Base-by-base conservation (phyloP, 2,888 invertebrate species). In the Trichacis sp. region DNA sequence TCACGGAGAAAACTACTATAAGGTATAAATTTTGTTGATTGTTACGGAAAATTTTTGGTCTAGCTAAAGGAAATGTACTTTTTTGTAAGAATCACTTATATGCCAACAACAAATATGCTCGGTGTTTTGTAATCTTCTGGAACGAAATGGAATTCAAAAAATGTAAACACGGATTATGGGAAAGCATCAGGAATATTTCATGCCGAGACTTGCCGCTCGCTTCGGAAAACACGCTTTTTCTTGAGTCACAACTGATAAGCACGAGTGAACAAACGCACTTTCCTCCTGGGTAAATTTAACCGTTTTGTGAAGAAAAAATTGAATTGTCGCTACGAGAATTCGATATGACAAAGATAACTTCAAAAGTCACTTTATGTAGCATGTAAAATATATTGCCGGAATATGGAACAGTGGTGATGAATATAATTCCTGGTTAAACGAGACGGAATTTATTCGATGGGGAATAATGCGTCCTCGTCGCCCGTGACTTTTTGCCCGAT, bases 341-440 rank as follows among this genome's bases (percentile, higher is more conserved):
- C 59, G 59, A 64, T 64, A 59, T 55, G 64, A 64, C 59, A 59
- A 56, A 52, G 64, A 60, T 64, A 64, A 58, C 53, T 64, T 57
- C 46, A 58, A 64, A 64, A 55, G 64, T 64, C 64, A 59, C 64
- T 64, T 64, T 36, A 59, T 56, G 52, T 64, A 55, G 59, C 51
- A 42, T 30, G 52, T 42, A 51, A 56, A 59, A 64, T 64, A 64
- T 56, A 64, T 64, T 52, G 59, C 51, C 56, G 52, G 64, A 59
- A 64, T 64, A 64, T 64, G 59, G 59, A 59, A 60, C 58, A 54
- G 56, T 52, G 43, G 59, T 59, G 59, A 64, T 64, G 64, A 59
- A 64, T 64, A 59, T 64, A 64, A 64, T 64, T 64, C 58, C 64
- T 59, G 59, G 64, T 55, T 64, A 64, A 64, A 64, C 64, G 64